Evolutionary conservation across 2,113 vertebrate species (phyloP), one percentile per base, ranked within the genome.

Genomic region (Chascanopsetta lugubris): DNA sequence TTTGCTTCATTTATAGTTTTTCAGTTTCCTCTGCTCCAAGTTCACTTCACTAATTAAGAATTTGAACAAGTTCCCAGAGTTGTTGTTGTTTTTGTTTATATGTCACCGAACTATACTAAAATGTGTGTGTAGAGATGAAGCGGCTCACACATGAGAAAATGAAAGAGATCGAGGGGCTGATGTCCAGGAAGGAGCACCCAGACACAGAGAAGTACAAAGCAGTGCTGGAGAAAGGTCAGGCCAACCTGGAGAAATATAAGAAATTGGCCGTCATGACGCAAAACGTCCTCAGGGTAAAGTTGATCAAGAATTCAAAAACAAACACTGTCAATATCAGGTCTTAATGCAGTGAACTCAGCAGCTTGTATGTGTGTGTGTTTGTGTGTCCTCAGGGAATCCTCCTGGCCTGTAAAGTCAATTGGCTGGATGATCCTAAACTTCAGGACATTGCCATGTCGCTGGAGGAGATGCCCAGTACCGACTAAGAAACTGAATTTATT

Each of bases 231-330:
- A 90, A 89, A 82, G 92, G 87, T 10, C 85, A 75, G 32, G 68
- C 62, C 0, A 87, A 90, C 72, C 59, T 92, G 32, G 83, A 91
- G 74, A 92, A 90, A 55, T 89, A 91, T 62, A 91, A 88, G 59
- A 92, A 85, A 70, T 86, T 92, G 72, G 67, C 72, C 2, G 47
- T 87, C 40, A 88, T 93, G 75, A 85, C 88, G 4, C 92, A 93
- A 62, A 90, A 93, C 22, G 88, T 93, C 25, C 79, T 93, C 7
- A 83, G 91, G 90, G 92, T 92, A 89, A 66, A 63, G n/a, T 48
- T n/a, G 0, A 8, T 1, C 49, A 3, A 0, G 4, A 54, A 12
- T 10, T 3, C 1, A 20, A n/a, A 30, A 20, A 17, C 9, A 20
- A 2, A 7, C 17, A 8, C 3, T 26, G 1, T 24, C 3, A 0